These are phyloP conservation scores for Molossus alvarezi DNA, from an alignment of 2,797 vertebrate genomes.

Conservation along the genomic window DNA sequence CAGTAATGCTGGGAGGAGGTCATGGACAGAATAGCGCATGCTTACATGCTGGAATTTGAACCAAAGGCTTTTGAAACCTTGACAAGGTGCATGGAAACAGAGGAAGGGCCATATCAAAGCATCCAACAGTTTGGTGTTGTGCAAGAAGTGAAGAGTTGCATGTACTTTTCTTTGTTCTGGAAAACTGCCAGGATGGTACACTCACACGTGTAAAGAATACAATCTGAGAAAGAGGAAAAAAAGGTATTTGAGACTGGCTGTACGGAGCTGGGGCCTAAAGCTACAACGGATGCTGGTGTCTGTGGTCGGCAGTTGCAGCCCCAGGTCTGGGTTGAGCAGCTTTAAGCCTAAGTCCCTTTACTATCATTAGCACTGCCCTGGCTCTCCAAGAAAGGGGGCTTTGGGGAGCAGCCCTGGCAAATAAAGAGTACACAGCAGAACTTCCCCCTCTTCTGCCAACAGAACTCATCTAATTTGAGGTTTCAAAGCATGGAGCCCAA, in stretches of 20 bases:
- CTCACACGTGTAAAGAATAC: neutral
- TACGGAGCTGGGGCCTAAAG: neutral
- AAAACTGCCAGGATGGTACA: neutral
- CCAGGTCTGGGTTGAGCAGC: neutral
- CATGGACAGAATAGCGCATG: neutral
- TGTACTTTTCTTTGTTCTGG: neutral
- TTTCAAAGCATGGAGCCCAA: neutral
- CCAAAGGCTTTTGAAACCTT: slow-evolving; percentile 22
- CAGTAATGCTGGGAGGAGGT: neutral
- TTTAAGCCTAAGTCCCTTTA: neutral
- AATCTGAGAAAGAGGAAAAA: neutral
- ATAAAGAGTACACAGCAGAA: neutral
- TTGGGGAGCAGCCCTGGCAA: neutral
- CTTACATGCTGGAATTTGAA: neutral
- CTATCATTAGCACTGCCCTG: neutral
- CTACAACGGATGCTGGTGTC: neutral
- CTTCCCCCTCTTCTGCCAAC: neutral
- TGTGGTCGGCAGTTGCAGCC: neutral
- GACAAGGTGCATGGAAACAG: neutral
- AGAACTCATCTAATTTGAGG: neutral
- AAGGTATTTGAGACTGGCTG: neutral
- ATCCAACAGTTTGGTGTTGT: neutral
- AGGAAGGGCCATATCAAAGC: neutral
- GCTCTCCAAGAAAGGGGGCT: neutral
- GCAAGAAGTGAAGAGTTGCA: neutral